phyloP scores from a whole-genome alignment of 2,797 vertebrate genomes.

The Simalia tracyae region DNA sequence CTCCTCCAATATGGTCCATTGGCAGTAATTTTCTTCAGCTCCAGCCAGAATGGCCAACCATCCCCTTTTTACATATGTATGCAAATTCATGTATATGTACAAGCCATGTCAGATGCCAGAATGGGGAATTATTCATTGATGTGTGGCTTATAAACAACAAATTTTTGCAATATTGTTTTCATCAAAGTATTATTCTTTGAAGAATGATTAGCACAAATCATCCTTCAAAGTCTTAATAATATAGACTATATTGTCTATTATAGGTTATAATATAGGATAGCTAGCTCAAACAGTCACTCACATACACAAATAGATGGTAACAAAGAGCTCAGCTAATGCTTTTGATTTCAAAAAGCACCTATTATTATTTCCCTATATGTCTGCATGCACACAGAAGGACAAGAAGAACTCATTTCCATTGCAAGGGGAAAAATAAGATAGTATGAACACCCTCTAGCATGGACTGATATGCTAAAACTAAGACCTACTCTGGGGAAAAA shows the following conservation, averaged over 20 bases:
- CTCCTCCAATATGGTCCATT: neutral
- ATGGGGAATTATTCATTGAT: neutral
- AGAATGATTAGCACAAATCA: neutral
- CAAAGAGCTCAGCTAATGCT: neutral
- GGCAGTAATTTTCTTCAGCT: neutral
- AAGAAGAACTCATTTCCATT: neutral
- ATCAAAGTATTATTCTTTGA: neutral
- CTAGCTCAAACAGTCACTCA: neutral
- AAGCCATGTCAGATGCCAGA: neutral
- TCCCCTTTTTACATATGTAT: neutral
- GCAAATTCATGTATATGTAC: neutral
- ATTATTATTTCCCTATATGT: neutral
- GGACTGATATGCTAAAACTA: neutral
- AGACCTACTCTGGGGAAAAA: neutral
- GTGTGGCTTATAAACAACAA: neutral
- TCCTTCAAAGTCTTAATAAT: neutral
- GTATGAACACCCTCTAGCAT: neutral
- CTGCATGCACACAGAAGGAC: neutral
- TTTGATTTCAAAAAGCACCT: neutral
- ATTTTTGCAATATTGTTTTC: neutral
- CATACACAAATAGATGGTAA: neutral
- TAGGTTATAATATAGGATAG: neutral
- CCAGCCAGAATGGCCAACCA: neutral
- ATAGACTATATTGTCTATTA: neutral
- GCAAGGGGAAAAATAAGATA: neutral